Evolutionary conservation across 2,113 vertebrate species (phyloP).

Genomic region (Megaptera novaeangliae): DNA sequence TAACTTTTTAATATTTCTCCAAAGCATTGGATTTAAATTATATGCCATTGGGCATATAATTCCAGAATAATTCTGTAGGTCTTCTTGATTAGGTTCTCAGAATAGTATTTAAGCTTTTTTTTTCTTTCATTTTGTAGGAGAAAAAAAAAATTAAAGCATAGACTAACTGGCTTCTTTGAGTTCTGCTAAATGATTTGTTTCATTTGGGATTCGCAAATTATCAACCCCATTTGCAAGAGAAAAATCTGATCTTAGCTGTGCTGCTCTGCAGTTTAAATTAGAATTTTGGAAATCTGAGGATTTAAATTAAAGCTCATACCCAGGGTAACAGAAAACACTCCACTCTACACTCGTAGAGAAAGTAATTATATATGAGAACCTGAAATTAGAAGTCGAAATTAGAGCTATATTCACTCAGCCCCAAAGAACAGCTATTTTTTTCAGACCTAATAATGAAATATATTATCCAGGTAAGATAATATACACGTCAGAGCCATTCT

Average conservation of each 20-base stretch:
- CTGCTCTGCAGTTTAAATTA: constrained; percentile 68
- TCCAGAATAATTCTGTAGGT: constrained; percentile 33
- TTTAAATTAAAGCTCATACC: constrained; percentile 72
- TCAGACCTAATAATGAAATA: constrained; percentile 69
- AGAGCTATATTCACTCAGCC: constrained; percentile 65
- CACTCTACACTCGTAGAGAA: constrained; percentile 49
- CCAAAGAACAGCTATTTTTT: constrained; percentile 65
- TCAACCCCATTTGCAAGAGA: constrained; percentile 63
- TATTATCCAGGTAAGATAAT: constrained; percentile 73
- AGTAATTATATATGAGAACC: constrained; percentile 73
- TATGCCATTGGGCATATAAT: neutral
- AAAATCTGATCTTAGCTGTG: constrained; percentile 70
- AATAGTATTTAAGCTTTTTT: constrained; percentile 63
- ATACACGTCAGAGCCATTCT: constrained; percentile 39
- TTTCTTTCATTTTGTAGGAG: constrained; percentile 14
- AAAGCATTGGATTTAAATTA: constrained; percentile 45
- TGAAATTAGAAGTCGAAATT: constrained; percentile 74
- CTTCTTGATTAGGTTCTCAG: constrained; percentile 54
- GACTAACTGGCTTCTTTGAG: constrained; percentile 47
- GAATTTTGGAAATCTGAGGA: constrained; percentile 71
- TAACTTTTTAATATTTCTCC: constrained; percentile 52
- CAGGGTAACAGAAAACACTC: constrained; percentile 66
- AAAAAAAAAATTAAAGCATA: neutral
- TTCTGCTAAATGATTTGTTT: constrained; percentile 69
- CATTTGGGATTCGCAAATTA: constrained; percentile 66